Evolutionary conservation across 53 echinoderm and acorn worm species (phyloP), one percentile per base, ranked within the genome.

Genomic region (Echinometra lucunter): DNA sequence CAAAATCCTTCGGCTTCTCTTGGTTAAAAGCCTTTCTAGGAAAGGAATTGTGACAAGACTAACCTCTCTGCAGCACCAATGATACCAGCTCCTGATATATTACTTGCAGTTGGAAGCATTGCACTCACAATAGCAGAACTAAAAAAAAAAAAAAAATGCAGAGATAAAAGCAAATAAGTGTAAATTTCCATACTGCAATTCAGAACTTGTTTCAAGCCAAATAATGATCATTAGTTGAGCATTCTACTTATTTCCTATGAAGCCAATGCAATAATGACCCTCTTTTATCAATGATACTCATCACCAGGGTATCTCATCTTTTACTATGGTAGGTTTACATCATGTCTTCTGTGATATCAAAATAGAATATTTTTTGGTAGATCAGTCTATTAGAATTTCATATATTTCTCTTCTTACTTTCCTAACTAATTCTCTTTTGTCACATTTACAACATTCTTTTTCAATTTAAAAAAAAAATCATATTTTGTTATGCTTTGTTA

Each of bases 111-210:
- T 21, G 95, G 96, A 74, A 97, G 91, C 66, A 96, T 66, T 30
- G 94, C 95, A 47, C 95, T 96, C 27, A 97, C 94, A n/a, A 97
- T 93, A 2, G 96, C 97, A 94, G 97, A 97, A 38, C 97, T 97
- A 94, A 25, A 57, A 95, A 63, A 2, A 94, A 27, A 47, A n/a
- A 45, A 66, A 85, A 12, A 11, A 63, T 53, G 53, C 49, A 49
- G 49, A 49, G 49, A 9, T 9, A 49, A 49, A n/a, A n/a, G n/a
- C 49, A 49, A 49, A 49, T 49, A 49, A 49, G 49, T 49, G 4
- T 49, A 47, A 47, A 9, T 9, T 9, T 47, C 49, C 49, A 47
- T 47, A 47, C 49, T 47, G 9, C 49, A 47, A 47, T 47, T 47
- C 49, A 47, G 49, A 47, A 47, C 49, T 47, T 4, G 49, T 6